Conservation (phyloP, 1,140 invertebrate species). For the Hyposmocoma kahamanoa region DNA sequence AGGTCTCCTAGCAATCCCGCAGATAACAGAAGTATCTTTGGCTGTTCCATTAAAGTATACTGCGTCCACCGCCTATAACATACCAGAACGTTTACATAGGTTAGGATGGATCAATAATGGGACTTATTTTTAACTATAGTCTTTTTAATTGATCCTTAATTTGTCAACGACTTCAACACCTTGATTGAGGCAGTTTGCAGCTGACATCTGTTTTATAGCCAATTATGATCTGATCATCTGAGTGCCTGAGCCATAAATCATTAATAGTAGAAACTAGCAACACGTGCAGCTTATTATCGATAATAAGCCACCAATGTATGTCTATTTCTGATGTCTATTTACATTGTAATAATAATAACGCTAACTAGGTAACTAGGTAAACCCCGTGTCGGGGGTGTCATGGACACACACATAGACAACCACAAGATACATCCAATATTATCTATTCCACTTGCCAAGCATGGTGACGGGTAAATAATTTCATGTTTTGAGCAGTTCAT, state of each 20-base stretch:
- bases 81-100: background rate
- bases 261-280: background rate
- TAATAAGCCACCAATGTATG: no score
- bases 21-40: slow-evolving; percentile 64
- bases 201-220: background rate
- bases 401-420: no score
- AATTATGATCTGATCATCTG: background rate
- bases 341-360: no score
- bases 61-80: slow-evolving; percentile 75
- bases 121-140: background rate
- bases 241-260: background rate
- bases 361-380: no score
- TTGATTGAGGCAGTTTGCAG: background rate
- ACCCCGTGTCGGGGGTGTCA: no score
- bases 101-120: background rate
- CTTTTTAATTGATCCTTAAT: background rate
- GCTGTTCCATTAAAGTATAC: slow-evolving; percentile 76
- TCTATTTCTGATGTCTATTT: no score
- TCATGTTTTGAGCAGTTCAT: no score
- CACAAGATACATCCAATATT: no score
- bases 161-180: background rate
- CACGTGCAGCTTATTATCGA: no score
- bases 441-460: no score
- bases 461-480: no score
- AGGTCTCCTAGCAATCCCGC: slow-evolving; percentile 70